Base-by-base conservation (phyloP, 2,888 invertebrate genomes). In the Dione vanillae region DNA sequence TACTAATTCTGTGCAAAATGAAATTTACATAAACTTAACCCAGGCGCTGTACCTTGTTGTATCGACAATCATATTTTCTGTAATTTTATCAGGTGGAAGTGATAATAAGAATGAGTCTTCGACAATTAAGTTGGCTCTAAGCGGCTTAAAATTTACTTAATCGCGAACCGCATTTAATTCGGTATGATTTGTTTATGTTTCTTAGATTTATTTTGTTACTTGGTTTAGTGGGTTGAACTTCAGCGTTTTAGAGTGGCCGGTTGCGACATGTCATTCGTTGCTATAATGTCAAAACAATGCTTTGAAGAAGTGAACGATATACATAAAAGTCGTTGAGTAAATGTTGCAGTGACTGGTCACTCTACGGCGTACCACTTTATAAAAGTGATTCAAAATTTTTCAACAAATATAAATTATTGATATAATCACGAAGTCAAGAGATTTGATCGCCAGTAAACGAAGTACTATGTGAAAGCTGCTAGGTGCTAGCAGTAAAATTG, bases 401-500 rank as follows among this genome's bases (percentile, higher is more conserved):
- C 74, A 75, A 66, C 74, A 75, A 78, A 75, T 76, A 74, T 68
- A 73, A 67, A 79, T 62, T 82, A 81, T 83, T 81, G 87, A 82
- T 83, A 81, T 84, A 82, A 83, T 83, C 85, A 82, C 83, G 78
- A 82, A 81, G 82, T 81, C 81, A 78, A 81, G 80, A 79, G 82
- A 86, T 85, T 83, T 82, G 83, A 84, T 88, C 83, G 85, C 86
- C 78, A 82, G 79, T 78, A 77, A 79, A 79, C 79, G 81, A 80
- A 82, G 76, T 77, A 85, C 78, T 80, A 81, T 88, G 88, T 89
- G 90, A 88, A 81, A 85, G 79, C 87, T 92, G 92, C 92, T 89
- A 92, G 92, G 77, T 85, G 86, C 92, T 92, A 87, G 92, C 92
- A 91, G 88, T 89, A 91, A 87, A 92, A 92, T 88, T 85, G 89